Evolutionary conservation across 2,888 invertebrate genomes (phyloP), one percentile per base, ranked within the genome.

Genomic region (Pyrrhosoma nymphula): DNA sequence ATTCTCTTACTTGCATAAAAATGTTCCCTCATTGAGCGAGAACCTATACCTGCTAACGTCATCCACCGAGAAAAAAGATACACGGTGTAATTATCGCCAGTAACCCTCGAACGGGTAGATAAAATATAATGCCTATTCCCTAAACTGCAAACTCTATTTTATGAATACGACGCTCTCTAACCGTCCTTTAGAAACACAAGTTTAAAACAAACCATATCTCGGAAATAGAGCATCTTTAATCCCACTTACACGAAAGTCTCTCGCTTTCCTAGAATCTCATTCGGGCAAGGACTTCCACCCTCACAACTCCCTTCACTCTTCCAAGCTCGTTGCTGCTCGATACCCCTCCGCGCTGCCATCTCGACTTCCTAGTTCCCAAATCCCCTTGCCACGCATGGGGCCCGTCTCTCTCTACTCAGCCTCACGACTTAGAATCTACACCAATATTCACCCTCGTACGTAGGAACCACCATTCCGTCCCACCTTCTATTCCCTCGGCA

Each of bases 251-350:
- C 20, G 47, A 69, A n/a, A 69, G 55, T 93, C 47, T n/a, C 75
- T 93, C 75, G 47, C 75, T 69, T 47, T 69, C n/a, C 93, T 69
- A 75, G 93, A 26, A 69, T 93, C 69, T 93, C 30, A 30, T 93
- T 93, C 26, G 26, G 39, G 47, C 47, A 69, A 63, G 69, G 47
- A 93, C 93, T 93, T 69, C 26, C 93, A 69, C 26, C 35, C 93
- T 60, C 63, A 20, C 18, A 35, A 30, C 56, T 56, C 56, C n/a
- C 56, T 56, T 30, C 56, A 30, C 90, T 56, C 56, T 56, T 35
- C 23, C 63, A 63, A 56, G 20, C 30, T 39, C 91, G 18, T 56
- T 30, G 10, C 63, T 39, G 30, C 56, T 30, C 30, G 23, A 39
- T 4, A 30, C 35, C 35, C n/a, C 60, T 60, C 63, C 56, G n/a